A percentile compares a stretch with the other conserved stretches of the same genome.
Conservation (phyloP, 2,797 vertebrate species). For the Passerculus sandwichensis region DNA sequence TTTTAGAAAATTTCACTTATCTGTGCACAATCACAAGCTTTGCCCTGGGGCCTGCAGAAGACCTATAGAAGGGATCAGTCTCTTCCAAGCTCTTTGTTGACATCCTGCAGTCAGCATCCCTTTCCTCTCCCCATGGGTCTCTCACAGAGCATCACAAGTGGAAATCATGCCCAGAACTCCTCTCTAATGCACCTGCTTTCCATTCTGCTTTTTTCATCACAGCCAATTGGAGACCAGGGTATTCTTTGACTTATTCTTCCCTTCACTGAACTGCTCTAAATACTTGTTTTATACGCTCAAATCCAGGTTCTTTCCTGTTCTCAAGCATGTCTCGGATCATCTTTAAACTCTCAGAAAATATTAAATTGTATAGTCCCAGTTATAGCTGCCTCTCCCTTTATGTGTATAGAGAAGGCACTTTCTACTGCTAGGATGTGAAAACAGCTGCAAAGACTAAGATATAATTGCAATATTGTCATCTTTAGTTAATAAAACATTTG, state of each 20-base stretch:
- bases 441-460: not conserved
- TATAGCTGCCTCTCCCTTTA: not conserved
- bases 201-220: not conserved
- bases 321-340: not conserved
- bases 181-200: not conserved
- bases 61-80: not conserved
- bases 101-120: not conserved
- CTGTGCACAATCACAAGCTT: not conserved
- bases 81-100: not conserved
- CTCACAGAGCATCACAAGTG: not conserved
- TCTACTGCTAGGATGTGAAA: not conserved
- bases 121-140: not conserved
- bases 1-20: not conserved
- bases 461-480: not conserved
- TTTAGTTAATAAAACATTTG: not conserved
- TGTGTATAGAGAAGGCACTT: not conserved
- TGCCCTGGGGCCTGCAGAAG: not conserved
- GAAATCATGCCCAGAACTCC: constrained; percentile 7
- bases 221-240: not conserved
- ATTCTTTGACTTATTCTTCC: not conserved
- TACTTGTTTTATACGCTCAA: not conserved
- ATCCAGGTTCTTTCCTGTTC: not conserved
- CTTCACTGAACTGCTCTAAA: not conserved
- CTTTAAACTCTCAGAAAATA: not conserved
- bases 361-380: not conserved